These are phyloP conservation scores for Rhyzopertha dominica DNA, from an alignment of 1,140 invertebrate species.

Conservation along the genomic window DNA sequence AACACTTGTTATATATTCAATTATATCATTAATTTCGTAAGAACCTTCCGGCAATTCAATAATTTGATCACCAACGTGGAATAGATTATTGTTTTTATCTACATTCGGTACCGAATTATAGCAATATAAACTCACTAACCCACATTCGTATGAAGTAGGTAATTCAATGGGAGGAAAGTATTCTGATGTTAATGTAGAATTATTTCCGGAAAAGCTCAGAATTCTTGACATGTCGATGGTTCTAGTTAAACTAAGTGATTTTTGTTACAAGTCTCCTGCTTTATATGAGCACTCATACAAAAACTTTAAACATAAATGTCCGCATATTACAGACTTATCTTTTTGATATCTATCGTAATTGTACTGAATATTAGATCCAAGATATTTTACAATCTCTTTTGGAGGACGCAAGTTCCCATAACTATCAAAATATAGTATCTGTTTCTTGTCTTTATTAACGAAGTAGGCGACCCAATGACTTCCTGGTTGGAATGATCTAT, in stretches of 20 bases:
- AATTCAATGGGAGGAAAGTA: conserved; percentile 24
- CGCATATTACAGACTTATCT: too few relatives aligned
- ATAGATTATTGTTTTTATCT: conserved; percentile 20
- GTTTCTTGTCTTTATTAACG: too few relatives aligned
- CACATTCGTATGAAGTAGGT: too few relatives aligned
- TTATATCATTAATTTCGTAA: conserved; percentile 25
- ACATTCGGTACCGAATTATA: conserved; percentile 25
- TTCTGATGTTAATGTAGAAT: conserved; percentile 16
- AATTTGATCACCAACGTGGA: conserved; percentile 15
- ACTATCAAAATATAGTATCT: conserved; percentile 30
- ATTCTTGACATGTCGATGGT: conserved; percentile 14
- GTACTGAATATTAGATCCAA: conserved; percentile 14
- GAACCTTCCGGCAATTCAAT: conserved; percentile 20
- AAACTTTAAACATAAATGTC: conserved; percentile 24
- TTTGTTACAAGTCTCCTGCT: too few relatives aligned
- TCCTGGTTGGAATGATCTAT: too few relatives aligned
- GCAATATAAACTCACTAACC: too few relatives aligned
- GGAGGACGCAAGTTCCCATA: conserved; percentile 38
- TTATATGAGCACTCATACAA: too few relatives aligned
- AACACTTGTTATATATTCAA: conserved; percentile 15
- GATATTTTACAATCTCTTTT: conserved; percentile 33
- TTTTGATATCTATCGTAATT: too few relatives aligned
- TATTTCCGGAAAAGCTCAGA: conserved; percentile 11
- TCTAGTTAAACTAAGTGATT: too few relatives aligned
- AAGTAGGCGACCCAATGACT: too few relatives aligned